These are phyloP conservation scores for Cryptosula pallasiana DNA, from an alignment of 2,888 invertebrate species.

Conservation along the genomic window DNA sequence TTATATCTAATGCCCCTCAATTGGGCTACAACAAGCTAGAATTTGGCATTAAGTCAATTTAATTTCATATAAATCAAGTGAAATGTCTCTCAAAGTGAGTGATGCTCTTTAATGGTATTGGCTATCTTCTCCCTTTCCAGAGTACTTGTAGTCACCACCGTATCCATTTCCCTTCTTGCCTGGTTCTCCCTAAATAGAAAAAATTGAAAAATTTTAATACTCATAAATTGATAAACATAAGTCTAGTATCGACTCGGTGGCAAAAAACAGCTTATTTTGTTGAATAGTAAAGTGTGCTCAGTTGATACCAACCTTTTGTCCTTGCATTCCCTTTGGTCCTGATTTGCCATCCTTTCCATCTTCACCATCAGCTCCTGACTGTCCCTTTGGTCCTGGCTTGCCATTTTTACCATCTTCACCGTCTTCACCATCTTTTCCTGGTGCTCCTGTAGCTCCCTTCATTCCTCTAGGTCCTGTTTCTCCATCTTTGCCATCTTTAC, in stretches of 20 bases:
- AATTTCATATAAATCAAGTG: too few species aligned
- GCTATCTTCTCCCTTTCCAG: neutral
- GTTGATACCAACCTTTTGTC: neutral
- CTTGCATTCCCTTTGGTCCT: neutral
- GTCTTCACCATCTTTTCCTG: neutral
- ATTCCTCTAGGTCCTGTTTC: neutral
- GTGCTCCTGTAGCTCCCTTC: neutral
- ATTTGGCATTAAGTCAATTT: too few species aligned
- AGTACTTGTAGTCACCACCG: neutral
- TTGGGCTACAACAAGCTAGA: too few species aligned
- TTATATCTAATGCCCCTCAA: too few species aligned
- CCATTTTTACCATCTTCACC: conserved; percentile 8
- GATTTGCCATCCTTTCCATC: neutral
- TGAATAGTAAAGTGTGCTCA: too few species aligned
- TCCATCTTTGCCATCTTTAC: conserved; percentile 7
- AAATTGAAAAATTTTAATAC: too few species aligned
- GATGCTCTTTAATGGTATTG: too few species aligned
- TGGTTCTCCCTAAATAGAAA: neutral
- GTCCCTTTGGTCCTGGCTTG: neutral
- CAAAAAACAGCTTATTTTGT: too few species aligned
- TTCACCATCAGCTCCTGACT: neutral
- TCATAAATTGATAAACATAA: too few species aligned
- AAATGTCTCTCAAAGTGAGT: too few species aligned
- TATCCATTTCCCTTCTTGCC: neutral
- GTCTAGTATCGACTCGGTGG: too few species aligned